Evolutionary conservation across 1,140 invertebrate species (phyloP), one percentile per base, ranked within the genome.

Genomic region (Colletes gigas): DNA sequence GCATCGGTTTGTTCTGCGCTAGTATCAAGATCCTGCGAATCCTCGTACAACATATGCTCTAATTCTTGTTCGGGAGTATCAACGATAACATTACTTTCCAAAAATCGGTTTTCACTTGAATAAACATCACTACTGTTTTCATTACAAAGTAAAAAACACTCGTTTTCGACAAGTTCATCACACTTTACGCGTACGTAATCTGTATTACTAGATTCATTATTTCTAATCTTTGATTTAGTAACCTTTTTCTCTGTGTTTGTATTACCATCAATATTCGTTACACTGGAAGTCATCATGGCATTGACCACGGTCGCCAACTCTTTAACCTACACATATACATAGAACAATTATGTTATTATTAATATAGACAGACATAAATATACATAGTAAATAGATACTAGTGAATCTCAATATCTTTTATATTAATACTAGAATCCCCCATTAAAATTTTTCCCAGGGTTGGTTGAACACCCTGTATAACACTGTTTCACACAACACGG

Each of bases 251-350:
- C 44, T 9, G 73, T 60, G 4, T 78, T 77, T 63, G 55, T 39
- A 60, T 69, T 69, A 41, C 30, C 55, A 69, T 57, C 55, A 41
- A 80, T 60, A 55, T 81, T 68, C 50, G 77, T 50, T 52, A 69
- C 19, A 63, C 88, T 82, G 15, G 88, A 88, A 63, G 82, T 88
- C 21, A 92, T 87, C 66, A 91, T 89, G 66, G 90, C 88, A 78
- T 91, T 82, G 12, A 92, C 89, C 62, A 93, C 89, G 54, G 83
- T 91, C 59, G 89, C 89, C 77, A 94, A 86, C 71, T 94, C 93
- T 88, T 94, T 94, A 5, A 94, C 92, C 94, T 94, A 54, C 15
- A 80, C 30, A 30, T 55, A 65, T 72, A 67, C 60, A 75, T 21
- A 59, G 30, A 67, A 66, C 44, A 65, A 54, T 41, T 75, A 52